phyloP scores from a whole-genome alignment of 2,888 invertebrate species.

The Pandemis heparana region DNA sequence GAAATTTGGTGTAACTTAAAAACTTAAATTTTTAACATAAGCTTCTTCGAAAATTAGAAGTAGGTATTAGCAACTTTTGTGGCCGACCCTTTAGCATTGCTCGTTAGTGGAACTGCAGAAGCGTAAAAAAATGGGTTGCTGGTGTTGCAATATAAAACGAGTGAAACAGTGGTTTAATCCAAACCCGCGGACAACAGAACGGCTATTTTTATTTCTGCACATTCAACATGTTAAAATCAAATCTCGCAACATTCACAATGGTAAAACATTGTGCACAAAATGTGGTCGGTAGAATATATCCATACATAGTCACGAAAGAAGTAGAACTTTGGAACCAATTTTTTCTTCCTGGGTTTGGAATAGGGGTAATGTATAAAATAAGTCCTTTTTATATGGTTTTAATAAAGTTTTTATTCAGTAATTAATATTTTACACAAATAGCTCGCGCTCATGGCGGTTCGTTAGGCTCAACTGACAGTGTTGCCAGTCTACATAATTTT shows the following conservation, averaged over 20 bases:
- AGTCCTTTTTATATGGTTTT: no score
- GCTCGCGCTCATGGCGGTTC: no score
- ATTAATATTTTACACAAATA: no score
- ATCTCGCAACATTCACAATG: neutral
- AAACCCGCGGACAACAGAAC: conserved; percentile 2
- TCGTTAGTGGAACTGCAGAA: conserved; percentile 2
- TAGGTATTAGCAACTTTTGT: neutral
- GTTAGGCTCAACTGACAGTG: no score
- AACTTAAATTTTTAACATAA: no score
- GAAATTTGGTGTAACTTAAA: no score
- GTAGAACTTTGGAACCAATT: no score
- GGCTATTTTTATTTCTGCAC: neutral
- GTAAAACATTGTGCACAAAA: neutral
- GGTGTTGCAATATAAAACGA: conserved; percentile 8
- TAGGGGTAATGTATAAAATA: no score
- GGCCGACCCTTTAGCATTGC: neutral
- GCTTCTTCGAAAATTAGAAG: neutral
- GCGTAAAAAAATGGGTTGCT: neutral
- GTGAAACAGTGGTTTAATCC: neutral
- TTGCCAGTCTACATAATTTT: no score
- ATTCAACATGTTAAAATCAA: neutral
- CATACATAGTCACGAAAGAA: no score
- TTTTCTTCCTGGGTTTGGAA: no score
- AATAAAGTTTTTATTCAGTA: no score
- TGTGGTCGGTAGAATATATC: neutral